Evolutionary conservation across 2,888 invertebrate genomes (phyloP), one percentile per base, ranked within the genome.

Genomic region (Lycophotia porphyrea): DNA sequence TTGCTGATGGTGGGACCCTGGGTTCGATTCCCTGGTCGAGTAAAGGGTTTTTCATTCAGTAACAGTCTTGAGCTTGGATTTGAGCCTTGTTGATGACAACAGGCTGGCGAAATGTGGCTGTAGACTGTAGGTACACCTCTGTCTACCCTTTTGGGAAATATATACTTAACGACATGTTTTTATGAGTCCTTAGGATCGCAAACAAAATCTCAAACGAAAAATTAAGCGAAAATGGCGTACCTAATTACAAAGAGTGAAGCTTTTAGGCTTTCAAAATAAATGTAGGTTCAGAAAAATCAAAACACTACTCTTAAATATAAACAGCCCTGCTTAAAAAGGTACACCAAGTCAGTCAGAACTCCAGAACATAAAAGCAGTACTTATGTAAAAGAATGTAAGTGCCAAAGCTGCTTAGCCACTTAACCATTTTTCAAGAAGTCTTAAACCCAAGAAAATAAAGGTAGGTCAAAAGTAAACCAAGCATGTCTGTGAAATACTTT

Each of bases 381-480:
- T 24, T 39, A 67, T n/a, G n/a, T 34, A n/a, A 11, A 34, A 34
- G 60, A 21, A 60, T 34, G 60, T 39, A 75, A 69, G 60, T 36
- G 69, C 9, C 31, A 69, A 77, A 49, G 49, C 44, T 55, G 8
- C 21, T 73, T 8, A 11, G 9, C 52, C 52, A 70, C 78, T 76
- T 36, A 52, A 44, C n/a, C 31, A 67, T 77, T 70, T 63, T 78
- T 44, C 61, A 77, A 78, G 72, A 42, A 71, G 47, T 21, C 42
- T 71, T 65, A 42, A 77, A 58, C 18, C 27, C 47, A 58, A 77
- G 52, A 52, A 61, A 52, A 76, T 68, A 77, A 61, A 71, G 71
- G 52, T 47, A 63, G 71, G 31, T 52, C 61, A 70, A 36, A 78
- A 36, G 24, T 70, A 71, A 63, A 70, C 52, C 76, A n/a, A 39